A percentile compares a stretch with the other conserved stretches of the same genome.
Conservation (phyloP, 2,113 vertebrate species). For the Hymenochirus boettgeri region DNA sequence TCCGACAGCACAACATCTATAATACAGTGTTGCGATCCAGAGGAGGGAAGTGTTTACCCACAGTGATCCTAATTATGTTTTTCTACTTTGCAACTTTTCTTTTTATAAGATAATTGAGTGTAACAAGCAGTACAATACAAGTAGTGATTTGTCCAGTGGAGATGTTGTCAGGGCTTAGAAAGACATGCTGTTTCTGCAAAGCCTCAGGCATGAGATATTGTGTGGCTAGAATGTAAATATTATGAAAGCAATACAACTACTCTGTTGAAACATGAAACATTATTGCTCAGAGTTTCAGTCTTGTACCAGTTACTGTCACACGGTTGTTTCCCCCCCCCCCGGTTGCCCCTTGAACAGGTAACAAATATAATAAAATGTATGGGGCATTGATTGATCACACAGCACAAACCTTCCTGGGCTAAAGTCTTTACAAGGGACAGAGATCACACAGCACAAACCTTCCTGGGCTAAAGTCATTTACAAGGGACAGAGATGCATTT, state of each 20-base stretch:
- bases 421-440: too few species aligned
- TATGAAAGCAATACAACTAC: conserved; percentile 20
- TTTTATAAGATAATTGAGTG: conserved; percentile 31
- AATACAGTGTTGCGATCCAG: neutral
- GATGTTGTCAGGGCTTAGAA: conserved; percentile 27
- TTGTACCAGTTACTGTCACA: too few species aligned
- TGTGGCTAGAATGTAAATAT: conserved; percentile 9
- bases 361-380: too few species aligned
- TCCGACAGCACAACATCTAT: conserved; percentile 2
- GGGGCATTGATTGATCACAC: too few species aligned
- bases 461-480: too few species aligned
- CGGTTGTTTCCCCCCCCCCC: too few species aligned
- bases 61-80: conserved; percentile 31
- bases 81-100: conserved; percentile 15
- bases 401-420: too few species aligned
- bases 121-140: conserved; percentile 30
- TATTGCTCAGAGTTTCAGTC: too few species aligned
- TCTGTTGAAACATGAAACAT: too few species aligned
- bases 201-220: conserved; percentile 16
- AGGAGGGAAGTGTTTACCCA: conserved; percentile 28
- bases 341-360: too few species aligned
- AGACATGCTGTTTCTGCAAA: conserved; percentile 21
- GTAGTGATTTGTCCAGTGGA: conserved; percentile 36
- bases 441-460: too few species aligned
- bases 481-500: too few species aligned